phyloP scores from a whole-genome alignment of 2,888 invertebrate species.

The Osmoderma eremita region DNA sequence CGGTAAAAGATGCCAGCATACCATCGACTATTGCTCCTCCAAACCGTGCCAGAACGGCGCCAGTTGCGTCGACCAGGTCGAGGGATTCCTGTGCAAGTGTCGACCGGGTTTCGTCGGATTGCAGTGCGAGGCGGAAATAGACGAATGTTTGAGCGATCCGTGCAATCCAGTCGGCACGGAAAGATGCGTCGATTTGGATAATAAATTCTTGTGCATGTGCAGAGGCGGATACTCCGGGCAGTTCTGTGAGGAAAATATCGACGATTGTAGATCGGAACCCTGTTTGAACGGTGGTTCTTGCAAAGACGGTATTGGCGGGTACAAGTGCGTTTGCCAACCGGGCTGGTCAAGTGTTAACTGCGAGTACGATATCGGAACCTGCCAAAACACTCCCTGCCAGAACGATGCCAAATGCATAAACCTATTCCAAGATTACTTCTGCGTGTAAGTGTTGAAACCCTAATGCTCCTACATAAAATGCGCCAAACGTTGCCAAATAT shows the following conservation, averaged over 20 bases:
- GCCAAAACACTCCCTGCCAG: slow-evolving; percentile 87
- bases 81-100: slow-evolving; percentile 93
- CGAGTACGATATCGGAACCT: slow-evolving; percentile 88
- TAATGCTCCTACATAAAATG: no score
- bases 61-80: slow-evolving; percentile 85
- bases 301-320: slow-evolving; percentile 85
- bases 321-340: slow-evolving; percentile 81
- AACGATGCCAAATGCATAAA: slow-evolving; percentile 93
- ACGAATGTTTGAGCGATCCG: slow-evolving; percentile 91
- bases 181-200: slow-evolving; percentile 87
- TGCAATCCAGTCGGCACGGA: slow-evolving; percentile 92
- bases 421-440: slow-evolving; percentile 90
- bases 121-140: slow-evolving; percentile 93
- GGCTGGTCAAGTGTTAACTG: slow-evolving; percentile 91
- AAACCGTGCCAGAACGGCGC: slow-evolving; percentile 94
- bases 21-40: slow-evolving; percentile 90
- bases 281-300: slow-evolving; percentile 92
- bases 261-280: slow-evolving; percentile 86
- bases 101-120: slow-evolving; percentile 90
- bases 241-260: slow-evolving; percentile 84
- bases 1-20: slow-evolving; percentile 92
- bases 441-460: slow-evolving; percentile 79
- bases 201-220: slow-evolving; percentile 88
- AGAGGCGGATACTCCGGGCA: slow-evolving; percentile 87
- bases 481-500: no score